These are phyloP conservation scores for Xiphophorus birchmanni DNA, from an alignment of 2,797 vertebrate genomes.

Conservation along the genomic window DNA sequence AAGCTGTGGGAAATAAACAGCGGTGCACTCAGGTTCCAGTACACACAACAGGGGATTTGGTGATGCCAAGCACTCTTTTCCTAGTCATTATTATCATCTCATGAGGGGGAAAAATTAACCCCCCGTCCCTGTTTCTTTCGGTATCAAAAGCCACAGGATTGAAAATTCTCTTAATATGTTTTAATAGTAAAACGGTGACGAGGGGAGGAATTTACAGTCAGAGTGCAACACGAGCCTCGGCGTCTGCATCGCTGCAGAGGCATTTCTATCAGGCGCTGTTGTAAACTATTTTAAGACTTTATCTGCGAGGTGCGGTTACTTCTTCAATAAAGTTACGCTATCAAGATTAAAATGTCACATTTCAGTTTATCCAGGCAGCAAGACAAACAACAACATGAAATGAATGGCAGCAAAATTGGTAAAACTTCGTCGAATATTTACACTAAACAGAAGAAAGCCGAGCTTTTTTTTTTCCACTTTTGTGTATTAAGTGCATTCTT, in stretches of 20 bases:
- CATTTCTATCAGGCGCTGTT: neutral
- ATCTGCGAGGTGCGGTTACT: neutral
- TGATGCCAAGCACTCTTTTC: conserved; percentile 51
- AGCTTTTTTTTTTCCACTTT: neutral
- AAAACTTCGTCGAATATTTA: neutral
- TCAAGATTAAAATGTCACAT: neutral
- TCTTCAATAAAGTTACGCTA: neutral
- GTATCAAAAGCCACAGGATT: conserved; percentile 24
- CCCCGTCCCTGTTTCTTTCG: conserved; percentile 21
- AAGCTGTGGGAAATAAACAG: conserved; percentile 64
- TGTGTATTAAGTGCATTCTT: neutral
- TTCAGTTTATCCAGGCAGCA: neutral
- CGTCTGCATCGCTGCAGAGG: neutral
- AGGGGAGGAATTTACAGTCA: neutral
- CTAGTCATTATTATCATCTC: conserved; percentile 50
- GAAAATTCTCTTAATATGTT: neutral
- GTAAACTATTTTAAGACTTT: neutral
- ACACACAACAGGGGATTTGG: conserved; percentile 61
- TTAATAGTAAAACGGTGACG: neutral
- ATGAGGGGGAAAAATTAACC: conserved; percentile 28
- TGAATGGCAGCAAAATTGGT: neutral
- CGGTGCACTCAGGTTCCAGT: conserved; percentile 41
- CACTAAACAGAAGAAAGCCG: neutral
- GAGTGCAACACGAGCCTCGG: neutral
- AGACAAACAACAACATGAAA: neutral